phyloP scores from a whole-genome alignment of 2,888 invertebrate genomes.

The Eurytoma californica region DNA sequence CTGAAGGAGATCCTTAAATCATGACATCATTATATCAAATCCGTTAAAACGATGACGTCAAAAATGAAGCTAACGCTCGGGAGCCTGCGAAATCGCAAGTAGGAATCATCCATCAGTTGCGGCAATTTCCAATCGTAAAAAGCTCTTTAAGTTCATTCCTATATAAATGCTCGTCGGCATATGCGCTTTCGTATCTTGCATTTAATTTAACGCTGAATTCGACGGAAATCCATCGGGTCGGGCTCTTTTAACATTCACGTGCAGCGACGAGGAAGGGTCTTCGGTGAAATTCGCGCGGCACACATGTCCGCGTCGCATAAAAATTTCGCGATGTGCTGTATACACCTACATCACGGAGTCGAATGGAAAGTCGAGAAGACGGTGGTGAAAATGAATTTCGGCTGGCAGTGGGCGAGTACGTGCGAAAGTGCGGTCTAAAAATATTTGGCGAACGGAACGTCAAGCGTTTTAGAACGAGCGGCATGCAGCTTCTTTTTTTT shows the following conservation, averaged over 20 bases:
- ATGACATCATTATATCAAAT: conserved; percentile 33
- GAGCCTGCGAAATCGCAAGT: background rate
- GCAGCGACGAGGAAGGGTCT: too few relatives aligned
- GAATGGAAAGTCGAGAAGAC: conserved; percentile 38
- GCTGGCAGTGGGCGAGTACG: conserved; percentile 17
- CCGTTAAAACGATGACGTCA: conserved; percentile 20
- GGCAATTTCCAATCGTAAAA: background rate
- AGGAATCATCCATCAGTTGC: background rate
- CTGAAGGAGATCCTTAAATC: conserved; percentile 19
- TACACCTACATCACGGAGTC: background rate
- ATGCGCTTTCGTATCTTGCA: background rate
- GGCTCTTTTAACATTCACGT: too few relatives aligned
- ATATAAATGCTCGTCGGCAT: background rate
- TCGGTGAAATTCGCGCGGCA: background rate
- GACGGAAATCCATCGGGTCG: too few relatives aligned
- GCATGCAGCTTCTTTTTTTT: conserved; percentile 12
- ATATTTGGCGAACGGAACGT: conserved; percentile 13
- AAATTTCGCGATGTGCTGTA: background rate
- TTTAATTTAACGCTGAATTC: too few relatives aligned
- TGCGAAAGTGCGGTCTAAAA: conserved; percentile 24
- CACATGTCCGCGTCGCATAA: background rate
- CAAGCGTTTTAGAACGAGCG: conserved; percentile 39
- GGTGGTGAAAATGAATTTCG: conserved; percentile 38
- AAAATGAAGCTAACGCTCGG: background rate
- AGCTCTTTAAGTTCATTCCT: background rate